Evolutionary conservation across 1,140 invertebrate species (phyloP), one percentile per base, ranked within the genome.

Genomic region (Aphelenchoides fujianensis): DNA sequence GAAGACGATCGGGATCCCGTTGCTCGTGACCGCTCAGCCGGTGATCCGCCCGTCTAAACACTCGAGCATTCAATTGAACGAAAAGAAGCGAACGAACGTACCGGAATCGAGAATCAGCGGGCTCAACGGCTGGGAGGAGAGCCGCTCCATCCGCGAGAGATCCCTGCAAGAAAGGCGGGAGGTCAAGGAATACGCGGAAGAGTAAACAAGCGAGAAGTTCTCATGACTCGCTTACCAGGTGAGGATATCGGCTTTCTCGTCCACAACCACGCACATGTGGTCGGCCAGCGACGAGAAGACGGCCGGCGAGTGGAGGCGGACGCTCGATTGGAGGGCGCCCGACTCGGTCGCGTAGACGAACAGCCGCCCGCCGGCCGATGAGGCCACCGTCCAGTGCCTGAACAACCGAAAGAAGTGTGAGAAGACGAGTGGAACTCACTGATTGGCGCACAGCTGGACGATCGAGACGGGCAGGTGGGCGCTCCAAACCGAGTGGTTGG

Each of bases 211-310:
- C 12, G 23, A 23, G 23, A 48, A 48, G 23, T 48, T 48, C 41
- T 16, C 41, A 48, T 48, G 41, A 48, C 12, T 48, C 12, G 71
- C 63, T 68, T 27, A 27, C 63, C 57, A 68, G 9, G 16, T 19
- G 9, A 57, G 9, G 19, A 34, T n/a, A 70, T 27, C 9, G 19
- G 7, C 32, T 3, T n/a, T 28, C 36, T 35, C 36, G 19, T 34
- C 52, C 55, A 55, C 54, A 32, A 1, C 34, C 28, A 30, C 54
- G 52, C n/a, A 53, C 16, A 1, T 41, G 70, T 35, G 57, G 36
- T 73, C 67, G 34, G 12, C 28, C 32, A 59, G 5, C 23, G 19
- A 5, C 5, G 19, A 5, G 3, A 3, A 19, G 32, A 3, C 19
- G 19, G 19, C 19, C 5, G 55, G 55, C 5, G 5, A 7, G 12